Percentiles rank a stretch among this genome's conserved stretches.
These are phyloP conservation scores for Epinephelus moara DNA, from an alignment of 2,113 vertebrate genomes.

Conservation along the genomic window DNA sequence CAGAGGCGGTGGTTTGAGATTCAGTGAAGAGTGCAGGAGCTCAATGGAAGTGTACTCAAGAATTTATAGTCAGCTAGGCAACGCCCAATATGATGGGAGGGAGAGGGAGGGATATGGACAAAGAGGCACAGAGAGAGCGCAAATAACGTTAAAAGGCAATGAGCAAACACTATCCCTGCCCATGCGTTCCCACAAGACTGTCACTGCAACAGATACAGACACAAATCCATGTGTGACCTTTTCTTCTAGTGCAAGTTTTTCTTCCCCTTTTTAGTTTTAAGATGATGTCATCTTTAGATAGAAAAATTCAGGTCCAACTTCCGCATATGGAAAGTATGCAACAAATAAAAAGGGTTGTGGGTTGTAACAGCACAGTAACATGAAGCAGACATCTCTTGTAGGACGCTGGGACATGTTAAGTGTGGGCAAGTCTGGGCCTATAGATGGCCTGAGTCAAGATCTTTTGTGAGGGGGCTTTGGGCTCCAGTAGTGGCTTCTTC, in stretches of 20 bases:
- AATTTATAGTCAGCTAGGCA: slow-evolving; percentile 51
- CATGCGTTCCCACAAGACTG: background rate
- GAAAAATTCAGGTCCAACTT: background rate
- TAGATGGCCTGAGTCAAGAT: background rate
- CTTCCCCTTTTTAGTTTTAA: background rate
- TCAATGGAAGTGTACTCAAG: slow-evolving; percentile 31
- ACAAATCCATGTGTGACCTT: background rate
- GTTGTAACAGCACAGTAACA: background rate
- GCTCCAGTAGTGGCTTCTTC: background rate
- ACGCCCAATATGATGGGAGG: slow-evolving; percentile 65
- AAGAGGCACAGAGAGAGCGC: background rate
- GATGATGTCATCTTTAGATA: background rate
- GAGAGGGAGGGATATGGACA: slow-evolving; percentile 23
- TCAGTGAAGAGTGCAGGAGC: background rate
- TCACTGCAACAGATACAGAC: background rate
- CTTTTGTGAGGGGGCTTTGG: background rate
- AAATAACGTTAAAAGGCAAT: background rate
- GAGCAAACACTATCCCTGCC: slow-evolving; percentile 7
- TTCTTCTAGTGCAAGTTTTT: background rate
- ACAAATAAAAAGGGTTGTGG: background rate
- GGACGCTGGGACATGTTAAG: background rate
- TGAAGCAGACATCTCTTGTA: background rate
- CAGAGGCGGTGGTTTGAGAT: background rate
- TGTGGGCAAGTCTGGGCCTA: background rate
- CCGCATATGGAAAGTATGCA: background rate